These are phyloP conservation scores for Macrotus californicus DNA, from an alignment of 2,113 vertebrate species.

Conservation along the genomic window DNA sequence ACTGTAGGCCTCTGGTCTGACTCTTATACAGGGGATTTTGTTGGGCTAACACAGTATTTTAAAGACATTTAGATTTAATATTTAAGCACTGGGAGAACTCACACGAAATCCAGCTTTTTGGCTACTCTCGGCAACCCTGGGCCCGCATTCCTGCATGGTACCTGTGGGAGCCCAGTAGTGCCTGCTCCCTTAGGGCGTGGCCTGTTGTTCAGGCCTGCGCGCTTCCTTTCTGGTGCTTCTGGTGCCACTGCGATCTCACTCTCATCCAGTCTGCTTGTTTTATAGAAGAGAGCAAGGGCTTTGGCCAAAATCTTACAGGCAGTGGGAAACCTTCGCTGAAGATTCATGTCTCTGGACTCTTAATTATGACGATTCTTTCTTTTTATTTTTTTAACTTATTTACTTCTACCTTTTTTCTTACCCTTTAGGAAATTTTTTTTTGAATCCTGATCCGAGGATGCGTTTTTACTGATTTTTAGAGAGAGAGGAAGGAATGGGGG, in stretches of 20 bases:
- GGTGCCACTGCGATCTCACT: background rate
- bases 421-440: too few species aligned
- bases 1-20: background rate
- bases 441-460: too few species aligned
- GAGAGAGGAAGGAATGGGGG: too few species aligned
- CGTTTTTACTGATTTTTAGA: too few species aligned
- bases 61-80: constrained; percentile 2
- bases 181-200: background rate
- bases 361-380: background rate
- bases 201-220: background rate
- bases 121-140: background rate
- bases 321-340: background rate
- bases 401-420: background rate
- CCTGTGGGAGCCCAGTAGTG: background rate
- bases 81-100: background rate
- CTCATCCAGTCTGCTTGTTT: background rate
- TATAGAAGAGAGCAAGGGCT: background rate
- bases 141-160: background rate
- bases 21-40: background rate
- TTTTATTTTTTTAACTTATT: background rate
- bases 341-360: background rate
- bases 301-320: background rate
- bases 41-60: background rate
- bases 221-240: background rate
- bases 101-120: constrained; percentile 1